These are phyloP conservation scores for Dinothrombium tinctorium DNA, from an alignment of 1,140 invertebrate species.

Conservation along the genomic window DNA sequence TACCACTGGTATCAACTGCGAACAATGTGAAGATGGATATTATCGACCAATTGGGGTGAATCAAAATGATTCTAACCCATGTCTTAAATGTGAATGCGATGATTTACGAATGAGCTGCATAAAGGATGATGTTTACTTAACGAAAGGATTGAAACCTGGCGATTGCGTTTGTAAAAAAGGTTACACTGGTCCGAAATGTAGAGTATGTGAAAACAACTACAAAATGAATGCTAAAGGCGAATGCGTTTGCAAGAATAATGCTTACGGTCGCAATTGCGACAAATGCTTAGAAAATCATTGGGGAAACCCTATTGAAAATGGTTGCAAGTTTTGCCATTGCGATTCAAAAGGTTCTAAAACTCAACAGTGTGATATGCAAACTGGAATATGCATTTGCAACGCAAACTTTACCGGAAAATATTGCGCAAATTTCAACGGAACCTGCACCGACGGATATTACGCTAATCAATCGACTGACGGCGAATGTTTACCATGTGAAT, in stretches of 20 bases:
- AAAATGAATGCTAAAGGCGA: constrained; percentile 49
- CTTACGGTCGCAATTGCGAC: constrained; percentile 81
- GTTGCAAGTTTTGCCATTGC: constrained; percentile 53
- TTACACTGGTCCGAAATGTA: constrained; percentile 54
- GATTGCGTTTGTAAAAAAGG: constrained; percentile 61
- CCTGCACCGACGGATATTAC: constrained; percentile 49
- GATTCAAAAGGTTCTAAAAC: constrained; percentile 37
- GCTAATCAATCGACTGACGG: constrained; percentile 39
- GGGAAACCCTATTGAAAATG: constrained; percentile 55
- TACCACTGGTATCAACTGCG: constrained; percentile 91
- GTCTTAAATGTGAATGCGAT: constrained; percentile 67
- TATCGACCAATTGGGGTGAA: constrained; percentile 65
- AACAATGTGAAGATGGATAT: constrained; percentile 63
- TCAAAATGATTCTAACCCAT: constrained; percentile 44
- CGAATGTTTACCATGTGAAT: constrained; percentile 47
- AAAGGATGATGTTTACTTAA: constrained; percentile 20
- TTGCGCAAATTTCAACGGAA: constrained; percentile 26
- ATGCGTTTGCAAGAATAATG: constrained; percentile 86
- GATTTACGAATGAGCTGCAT: constrained; percentile 59
- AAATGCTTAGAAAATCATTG: constrained; percentile 68
- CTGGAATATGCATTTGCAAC: constrained; percentile 70
- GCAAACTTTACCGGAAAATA: constrained; percentile 50
- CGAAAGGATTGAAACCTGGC: constrained; percentile 53
- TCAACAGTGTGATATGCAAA: constrained; percentile 46
- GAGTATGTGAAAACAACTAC: constrained; percentile 54